A percentile compares a stretch with the other conserved stretches of the same genome.
Evolutionary conservation across 1,140 invertebrate species (phyloP).

Genomic region (Cyphomyrmex costatus): DNA sequence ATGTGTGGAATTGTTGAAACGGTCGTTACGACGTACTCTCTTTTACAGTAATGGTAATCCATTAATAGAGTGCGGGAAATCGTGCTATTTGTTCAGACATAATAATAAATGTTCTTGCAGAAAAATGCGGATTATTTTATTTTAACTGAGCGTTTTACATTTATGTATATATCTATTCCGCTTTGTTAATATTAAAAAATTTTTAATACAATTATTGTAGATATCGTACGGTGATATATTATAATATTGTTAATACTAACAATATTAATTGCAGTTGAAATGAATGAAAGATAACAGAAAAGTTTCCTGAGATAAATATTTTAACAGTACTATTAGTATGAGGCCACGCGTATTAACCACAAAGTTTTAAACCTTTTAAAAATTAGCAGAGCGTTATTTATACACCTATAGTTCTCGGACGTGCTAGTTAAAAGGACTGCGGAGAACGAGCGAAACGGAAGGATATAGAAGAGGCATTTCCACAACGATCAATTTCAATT

Average conservation of each 20-base stretch:
- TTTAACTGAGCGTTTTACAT: not conserved
- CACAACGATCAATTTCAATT: conserved; percentile 74
- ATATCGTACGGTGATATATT: not conserved
- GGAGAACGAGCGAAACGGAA: conserved; percentile 31
- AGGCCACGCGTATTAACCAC: conserved; percentile 21
- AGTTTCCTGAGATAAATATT: conserved; percentile 11
- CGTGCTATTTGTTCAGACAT: conserved; percentile 1
- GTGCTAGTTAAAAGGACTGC: conserved; percentile 31
- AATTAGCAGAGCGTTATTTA: conserved; percentile 32
- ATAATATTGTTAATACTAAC: conserved; percentile 13
- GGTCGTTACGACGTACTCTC: conserved; percentile 48
- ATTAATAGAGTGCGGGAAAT: conserved; percentile 59
- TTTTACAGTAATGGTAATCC: conserved; percentile 19
- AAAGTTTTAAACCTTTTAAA: conserved; percentile 26
- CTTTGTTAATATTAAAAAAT: not conserved
- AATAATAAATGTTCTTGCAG: conserved; percentile 38
- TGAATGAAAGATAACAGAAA: not conserved
- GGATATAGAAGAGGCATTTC: conserved; percentile 61
- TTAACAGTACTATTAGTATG: not conserved
- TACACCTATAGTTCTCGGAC: conserved; percentile 40
- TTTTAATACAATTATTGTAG: not conserved
- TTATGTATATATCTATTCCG: not conserved
- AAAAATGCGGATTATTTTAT: conserved; percentile 13
- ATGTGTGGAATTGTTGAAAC: conserved; percentile 67
- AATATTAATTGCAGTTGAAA: not conserved